phyloP scores from a whole-genome alignment of 1,140 invertebrate species.

The Anagrus nilaparvatae region DNA sequence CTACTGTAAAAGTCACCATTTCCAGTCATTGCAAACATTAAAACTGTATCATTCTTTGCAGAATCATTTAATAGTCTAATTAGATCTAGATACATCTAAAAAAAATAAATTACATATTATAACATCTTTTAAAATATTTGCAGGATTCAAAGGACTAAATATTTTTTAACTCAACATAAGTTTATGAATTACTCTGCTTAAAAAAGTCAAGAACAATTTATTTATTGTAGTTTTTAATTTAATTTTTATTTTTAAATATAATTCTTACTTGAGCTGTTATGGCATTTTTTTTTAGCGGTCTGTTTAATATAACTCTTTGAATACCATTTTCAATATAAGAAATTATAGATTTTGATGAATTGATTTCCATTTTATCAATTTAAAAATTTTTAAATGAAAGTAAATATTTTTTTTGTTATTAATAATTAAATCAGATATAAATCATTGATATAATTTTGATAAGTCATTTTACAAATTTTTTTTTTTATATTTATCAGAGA shows the following conservation, averaged over 20 bases:
- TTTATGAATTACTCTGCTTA: too few relatives aligned
- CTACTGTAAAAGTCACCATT: constrained; percentile 72
- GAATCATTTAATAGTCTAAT: constrained; percentile 56
- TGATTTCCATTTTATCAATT: constrained; percentile 11
- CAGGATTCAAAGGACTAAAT: too few relatives aligned
- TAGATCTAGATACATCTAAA: constrained; percentile 59
- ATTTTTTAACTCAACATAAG: too few relatives aligned
- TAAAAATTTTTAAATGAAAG: too few relatives aligned
- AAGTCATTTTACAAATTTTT: too few relatives aligned
- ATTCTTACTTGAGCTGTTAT: constrained; percentile 40
- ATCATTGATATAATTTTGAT: too few relatives aligned
- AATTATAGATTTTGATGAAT: neutral
- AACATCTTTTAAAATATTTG: too few relatives aligned
- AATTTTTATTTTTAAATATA: constrained; percentile 3
- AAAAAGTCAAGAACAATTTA: too few relatives aligned
- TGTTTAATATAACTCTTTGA: constrained; percentile 58
- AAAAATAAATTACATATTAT: constrained; percentile 1
- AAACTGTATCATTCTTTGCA: constrained; percentile 50
- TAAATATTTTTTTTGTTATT: too few relatives aligned
- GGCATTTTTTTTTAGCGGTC: constrained; percentile 70
- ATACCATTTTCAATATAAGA: constrained; percentile 40
- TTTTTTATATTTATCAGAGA: too few relatives aligned
- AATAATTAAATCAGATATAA: too few relatives aligned
- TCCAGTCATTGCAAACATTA: constrained; percentile 62
- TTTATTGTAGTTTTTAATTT: too few relatives aligned